Evolutionary conservation across 2,113 vertebrate species (phyloP).

Genomic region (Zapornia atra): DNA sequence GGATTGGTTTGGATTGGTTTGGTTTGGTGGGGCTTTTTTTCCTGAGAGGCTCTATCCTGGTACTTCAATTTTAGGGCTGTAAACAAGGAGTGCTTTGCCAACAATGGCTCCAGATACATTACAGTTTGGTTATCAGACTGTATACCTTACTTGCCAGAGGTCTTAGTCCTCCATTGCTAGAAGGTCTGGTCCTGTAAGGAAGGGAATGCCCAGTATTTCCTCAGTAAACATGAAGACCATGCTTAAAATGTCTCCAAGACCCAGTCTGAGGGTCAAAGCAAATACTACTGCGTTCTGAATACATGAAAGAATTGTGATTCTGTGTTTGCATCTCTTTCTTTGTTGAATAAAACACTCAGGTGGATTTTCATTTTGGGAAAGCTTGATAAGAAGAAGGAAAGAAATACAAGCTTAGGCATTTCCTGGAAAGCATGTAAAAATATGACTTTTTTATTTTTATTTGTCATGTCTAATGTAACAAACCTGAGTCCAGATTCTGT

Average conservation of each 20-base stretch:
- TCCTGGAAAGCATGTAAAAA: background rate
- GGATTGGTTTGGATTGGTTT: too few relatives aligned
- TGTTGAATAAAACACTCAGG: background rate
- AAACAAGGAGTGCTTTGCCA: background rate
- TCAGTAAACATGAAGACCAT: background rate
- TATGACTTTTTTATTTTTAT: background rate
- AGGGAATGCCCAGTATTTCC: background rate
- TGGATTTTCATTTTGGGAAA: background rate
- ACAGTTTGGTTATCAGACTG: background rate
- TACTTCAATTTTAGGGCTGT: background rate
- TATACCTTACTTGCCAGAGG: background rate
- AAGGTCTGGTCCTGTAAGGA: background rate
- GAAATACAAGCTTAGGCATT: background rate
- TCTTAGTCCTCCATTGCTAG: background rate
- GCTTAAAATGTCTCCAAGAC: background rate
- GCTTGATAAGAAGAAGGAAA: background rate
- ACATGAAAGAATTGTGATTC: background rate
- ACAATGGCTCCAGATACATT: background rate
- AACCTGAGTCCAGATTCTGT: background rate
- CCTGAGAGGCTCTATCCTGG: background rate
- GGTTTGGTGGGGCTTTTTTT: background rate
- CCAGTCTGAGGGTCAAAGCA: background rate
- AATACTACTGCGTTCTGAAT: background rate
- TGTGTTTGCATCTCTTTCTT: background rate
- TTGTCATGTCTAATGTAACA: background rate